Evolutionary conservation across 2,888 invertebrate genomes (phyloP).

Genomic region (Bugulina stolonifera): DNA sequence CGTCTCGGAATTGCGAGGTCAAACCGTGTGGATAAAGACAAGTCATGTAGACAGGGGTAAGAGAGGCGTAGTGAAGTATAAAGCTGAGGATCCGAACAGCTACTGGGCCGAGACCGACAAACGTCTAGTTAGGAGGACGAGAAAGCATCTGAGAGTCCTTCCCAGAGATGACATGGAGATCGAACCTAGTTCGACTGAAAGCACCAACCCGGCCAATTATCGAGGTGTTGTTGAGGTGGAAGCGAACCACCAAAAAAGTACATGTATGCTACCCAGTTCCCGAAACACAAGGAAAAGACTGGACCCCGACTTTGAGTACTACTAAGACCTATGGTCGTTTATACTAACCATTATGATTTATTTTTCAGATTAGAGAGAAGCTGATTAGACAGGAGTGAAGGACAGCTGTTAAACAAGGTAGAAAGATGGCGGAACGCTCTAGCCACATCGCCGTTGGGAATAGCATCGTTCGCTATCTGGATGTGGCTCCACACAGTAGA

Average conservation of each 20-base stretch:
- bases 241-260: background rate
- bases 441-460: background rate
- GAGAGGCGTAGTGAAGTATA: background rate
- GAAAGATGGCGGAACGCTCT: background rate
- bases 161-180: background rate
- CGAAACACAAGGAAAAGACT: background rate
- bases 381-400: background rate
- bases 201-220: no score
- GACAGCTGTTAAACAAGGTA: no score
- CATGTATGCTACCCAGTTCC: background rate
- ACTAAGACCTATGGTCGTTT: background rate
- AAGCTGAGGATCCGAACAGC: background rate
- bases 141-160: background rate
- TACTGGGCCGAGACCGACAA: background rate
- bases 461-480: background rate
- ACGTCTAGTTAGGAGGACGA: background rate
- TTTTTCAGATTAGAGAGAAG: background rate
- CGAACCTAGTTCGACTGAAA: background rate
- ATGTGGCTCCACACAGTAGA: background rate
- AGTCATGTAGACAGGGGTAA: background rate
- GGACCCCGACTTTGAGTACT: background rate
- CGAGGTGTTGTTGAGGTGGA: no score
- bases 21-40: background rate
- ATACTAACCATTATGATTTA: background rate
- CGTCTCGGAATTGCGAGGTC: background rate